Evolutionary conservation across 2,797 vertebrate species (phyloP).

Genomic region (Ambastaia sidthimunki): DNA sequence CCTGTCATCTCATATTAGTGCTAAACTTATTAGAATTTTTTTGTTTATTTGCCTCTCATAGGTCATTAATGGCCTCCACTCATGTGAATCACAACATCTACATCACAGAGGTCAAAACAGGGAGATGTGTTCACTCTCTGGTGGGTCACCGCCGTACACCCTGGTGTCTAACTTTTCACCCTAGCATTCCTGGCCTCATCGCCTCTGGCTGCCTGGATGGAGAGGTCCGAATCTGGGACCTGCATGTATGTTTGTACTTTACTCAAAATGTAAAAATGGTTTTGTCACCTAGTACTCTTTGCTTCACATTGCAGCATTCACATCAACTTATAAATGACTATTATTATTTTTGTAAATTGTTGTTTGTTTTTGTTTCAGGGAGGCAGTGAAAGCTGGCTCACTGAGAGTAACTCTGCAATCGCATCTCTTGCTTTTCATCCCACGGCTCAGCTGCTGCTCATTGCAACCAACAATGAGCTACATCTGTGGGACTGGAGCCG

Average conservation of each 20-base stretch:
- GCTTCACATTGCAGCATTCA: not conserved
- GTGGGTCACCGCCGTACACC: constrained; percentile 95
- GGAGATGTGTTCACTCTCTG: constrained; percentile 94
- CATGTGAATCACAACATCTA: constrained; percentile 99
- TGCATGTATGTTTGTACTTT: constrained; percentile 85
- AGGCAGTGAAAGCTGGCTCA: constrained; percentile 97
- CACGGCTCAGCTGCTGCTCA: constrained; percentile 92
- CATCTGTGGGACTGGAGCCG: constrained; percentile 99
- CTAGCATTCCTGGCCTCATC: constrained; percentile 93
- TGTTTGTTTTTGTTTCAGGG: constrained; percentile 75
- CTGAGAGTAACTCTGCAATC: constrained; percentile 96
- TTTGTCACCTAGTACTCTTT: not conserved
- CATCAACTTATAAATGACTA: not conserved
- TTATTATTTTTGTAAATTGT: not conserved
- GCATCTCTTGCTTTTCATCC: constrained; percentile 96
- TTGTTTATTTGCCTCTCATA: constrained; percentile 55
- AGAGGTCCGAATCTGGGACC: constrained; percentile 97
- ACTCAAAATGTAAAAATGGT: not conserved
- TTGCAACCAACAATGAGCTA: constrained; percentile 95
- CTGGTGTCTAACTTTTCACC: constrained; percentile 98
- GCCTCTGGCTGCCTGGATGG: constrained; percentile 97
- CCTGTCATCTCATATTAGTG: not conserved
- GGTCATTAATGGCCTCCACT: constrained; percentile 94
- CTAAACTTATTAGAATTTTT: not conserved
- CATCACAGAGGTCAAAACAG: constrained; percentile 98